phyloP scores from a whole-genome alignment of 2,797 vertebrate genomes.

The Hemitrygon akajei region DNA sequence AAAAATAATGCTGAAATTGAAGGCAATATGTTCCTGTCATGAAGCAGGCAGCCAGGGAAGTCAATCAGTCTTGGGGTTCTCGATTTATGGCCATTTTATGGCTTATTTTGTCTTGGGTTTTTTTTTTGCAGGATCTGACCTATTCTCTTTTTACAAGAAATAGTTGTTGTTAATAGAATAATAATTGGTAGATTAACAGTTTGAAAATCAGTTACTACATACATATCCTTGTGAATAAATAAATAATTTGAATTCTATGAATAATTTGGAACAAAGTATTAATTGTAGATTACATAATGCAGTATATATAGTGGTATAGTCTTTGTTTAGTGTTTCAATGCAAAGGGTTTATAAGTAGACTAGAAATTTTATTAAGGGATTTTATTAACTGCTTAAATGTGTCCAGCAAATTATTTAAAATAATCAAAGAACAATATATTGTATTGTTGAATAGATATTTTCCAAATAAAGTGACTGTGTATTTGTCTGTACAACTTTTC shows the following conservation, averaged over 20 bases:
- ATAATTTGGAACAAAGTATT: not conserved
- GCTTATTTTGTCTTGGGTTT: not conserved
- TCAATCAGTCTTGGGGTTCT: not conserved
- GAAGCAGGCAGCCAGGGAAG: not conserved
- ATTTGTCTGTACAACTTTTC: constrained; percentile 38
- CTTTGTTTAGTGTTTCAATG: not conserved
- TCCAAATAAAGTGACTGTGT: not conserved
- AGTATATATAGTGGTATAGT: not conserved
- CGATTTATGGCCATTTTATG: not conserved
- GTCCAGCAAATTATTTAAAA: not conserved
- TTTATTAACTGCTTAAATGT: not conserved
- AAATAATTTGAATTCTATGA: not conserved
- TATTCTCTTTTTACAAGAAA: not conserved
- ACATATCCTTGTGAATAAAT: not conserved
- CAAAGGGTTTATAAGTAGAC: not conserved
- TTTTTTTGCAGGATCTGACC: not conserved
- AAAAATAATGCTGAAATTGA: not conserved
- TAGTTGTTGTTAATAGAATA: not conserved
- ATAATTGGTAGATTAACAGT: not conserved
- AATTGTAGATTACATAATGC: not conserved
- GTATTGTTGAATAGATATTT: too few relatives aligned
- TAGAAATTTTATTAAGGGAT: not conserved
- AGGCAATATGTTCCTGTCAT: not conserved
- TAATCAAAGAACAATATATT: not conserved
- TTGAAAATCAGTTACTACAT: not conserved